Base-by-base conservation (phyloP, 2,888 invertebrate genomes). In the Drosophila atripex region DNA sequence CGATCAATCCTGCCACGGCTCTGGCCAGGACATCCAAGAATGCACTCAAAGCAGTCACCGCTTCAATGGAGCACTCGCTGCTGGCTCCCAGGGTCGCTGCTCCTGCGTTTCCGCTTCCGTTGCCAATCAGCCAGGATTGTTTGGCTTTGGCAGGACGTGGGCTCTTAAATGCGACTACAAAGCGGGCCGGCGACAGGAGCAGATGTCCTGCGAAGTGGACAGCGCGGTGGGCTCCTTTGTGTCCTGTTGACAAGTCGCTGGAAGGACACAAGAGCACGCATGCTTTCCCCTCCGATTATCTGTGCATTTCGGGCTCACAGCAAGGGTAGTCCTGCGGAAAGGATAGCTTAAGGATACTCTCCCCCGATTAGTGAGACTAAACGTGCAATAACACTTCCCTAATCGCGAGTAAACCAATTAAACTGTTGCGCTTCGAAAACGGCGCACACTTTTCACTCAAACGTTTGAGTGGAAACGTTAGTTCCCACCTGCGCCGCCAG, bases 1-100 rank as follows among this genome's bases (percentile, higher is more conserved):
- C 63, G 61, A 63, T 63, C 63, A 63, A 63, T 43, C 32, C 11
- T 21, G 32, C 28, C 28, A 28, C 28, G 14, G 28, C 35, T 63
- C 51, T 61, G 41, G 32, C 41, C 25, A 39, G 50, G 60, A 30
- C 60, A 59, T 47, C 51, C 51, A 61, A 51, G 61, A 60, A 30
- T 18, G 41, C 50, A 43, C 61, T 63, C 51, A 63, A 63, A 32
- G 49, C 59, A 38, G 59, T 59, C 58, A 12, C 3, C 11, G 61
- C 9, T 23, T 47, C 30, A 50, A 51, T 51, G 18, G 32, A 51
- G 32, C 18, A 23, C 61, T 43, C 61, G 18, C 18, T 18, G 18
- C 21, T 43, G 49, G 18, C 18, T 18, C 1, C 21, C 12, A 25
- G 41, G n/a, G 41, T 45, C 14, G 0, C 23, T 46, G 16, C 45